Percentiles rank a stretch among this genome's conserved stretches.
phyloP scores from a whole-genome alignment of 2,113 vertebrate species.

The Tauraco erythrolophus region DNA sequence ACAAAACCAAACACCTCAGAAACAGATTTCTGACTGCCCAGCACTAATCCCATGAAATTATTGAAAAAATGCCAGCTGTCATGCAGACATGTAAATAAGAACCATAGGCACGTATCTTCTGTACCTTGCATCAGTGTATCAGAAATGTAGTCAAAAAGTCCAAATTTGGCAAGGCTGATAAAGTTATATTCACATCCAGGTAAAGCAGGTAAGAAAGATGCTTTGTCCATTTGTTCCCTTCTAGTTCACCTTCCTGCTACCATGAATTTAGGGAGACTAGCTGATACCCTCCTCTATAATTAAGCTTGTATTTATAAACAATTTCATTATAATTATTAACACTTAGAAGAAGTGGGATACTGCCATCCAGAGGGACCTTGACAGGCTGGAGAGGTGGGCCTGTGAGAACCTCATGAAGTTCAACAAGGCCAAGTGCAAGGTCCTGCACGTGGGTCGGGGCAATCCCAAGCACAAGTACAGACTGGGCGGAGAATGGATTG shows the following conservation, averaged over 20 bases:
- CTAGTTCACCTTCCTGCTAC: background rate
- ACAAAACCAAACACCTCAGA: background rate
- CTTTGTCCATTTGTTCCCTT: background rate
- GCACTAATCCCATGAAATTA: background rate
- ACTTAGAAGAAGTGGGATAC: background rate
- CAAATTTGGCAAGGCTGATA: background rate
- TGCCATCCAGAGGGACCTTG: no score
- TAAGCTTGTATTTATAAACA: background rate
- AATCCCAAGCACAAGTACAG: no score
- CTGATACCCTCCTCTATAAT: background rate
- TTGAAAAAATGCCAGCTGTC: background rate
- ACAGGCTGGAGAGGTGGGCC: no score
- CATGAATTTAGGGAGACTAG: background rate
- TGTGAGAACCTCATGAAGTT: no score
- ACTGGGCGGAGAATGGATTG: no score
- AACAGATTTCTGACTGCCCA: background rate
- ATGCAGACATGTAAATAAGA: background rate
- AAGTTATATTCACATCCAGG: background rate
- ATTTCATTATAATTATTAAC: background rate
- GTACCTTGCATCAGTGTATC: background rate
- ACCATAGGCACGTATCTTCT: background rate
- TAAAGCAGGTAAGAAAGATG: background rate
- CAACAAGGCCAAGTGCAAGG: no score
- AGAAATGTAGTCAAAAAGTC: background rate
- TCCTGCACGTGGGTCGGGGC: no score